Evolutionary conservation across 2,797 vertebrate genomes (phyloP), one percentile per base, ranked within the genome.

Genomic region (Eulemur mongoz): DNA sequence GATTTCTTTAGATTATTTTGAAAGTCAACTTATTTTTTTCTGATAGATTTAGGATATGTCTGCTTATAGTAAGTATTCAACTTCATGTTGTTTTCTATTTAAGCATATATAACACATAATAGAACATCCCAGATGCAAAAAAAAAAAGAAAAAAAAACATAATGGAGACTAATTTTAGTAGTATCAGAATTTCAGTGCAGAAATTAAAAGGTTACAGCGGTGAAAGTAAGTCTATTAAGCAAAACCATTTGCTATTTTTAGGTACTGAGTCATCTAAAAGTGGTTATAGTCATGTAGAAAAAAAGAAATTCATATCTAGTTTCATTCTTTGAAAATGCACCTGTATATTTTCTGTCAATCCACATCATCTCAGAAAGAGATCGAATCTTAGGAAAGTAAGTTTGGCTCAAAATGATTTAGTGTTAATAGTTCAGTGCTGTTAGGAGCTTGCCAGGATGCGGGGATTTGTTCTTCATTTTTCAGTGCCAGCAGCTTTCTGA

Each of bases 381-480:
- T 97, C 38, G 57, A 89, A 89, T 85, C 73, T 93, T 89, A 35
- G 30, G 65, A 85, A 93, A 83, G 7, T 38, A 89, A 93, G 45
- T 78, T 61, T 17, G 89, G 83, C 89, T 89, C 1, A 76, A 35
- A 97, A 92, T 85, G 96, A 75, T 76, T 96, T 89, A 88, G 27
- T 79, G 38, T 97, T 73, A 93, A 96, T 75, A 95, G 27, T 88
- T 95, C 48, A 86, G 2, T 79, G 23, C 32, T 95, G 86, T 97
- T 95, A 92, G 76, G 23, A 79, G 54, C 38, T 91, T 97, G 82
- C 88, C 67, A 97, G 83, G 81, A 97, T 95, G n/a, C n/a, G 92
- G 89, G 78, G 45, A 61, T 86, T 84, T 17, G 27, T 97, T 89
- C 87, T 95, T 95, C 32, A 87, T 97, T 98, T 97, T 93, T 96